Base-by-base conservation (phyloP, 2,797 vertebrate genomes). In the Alectoris magna region DNA sequence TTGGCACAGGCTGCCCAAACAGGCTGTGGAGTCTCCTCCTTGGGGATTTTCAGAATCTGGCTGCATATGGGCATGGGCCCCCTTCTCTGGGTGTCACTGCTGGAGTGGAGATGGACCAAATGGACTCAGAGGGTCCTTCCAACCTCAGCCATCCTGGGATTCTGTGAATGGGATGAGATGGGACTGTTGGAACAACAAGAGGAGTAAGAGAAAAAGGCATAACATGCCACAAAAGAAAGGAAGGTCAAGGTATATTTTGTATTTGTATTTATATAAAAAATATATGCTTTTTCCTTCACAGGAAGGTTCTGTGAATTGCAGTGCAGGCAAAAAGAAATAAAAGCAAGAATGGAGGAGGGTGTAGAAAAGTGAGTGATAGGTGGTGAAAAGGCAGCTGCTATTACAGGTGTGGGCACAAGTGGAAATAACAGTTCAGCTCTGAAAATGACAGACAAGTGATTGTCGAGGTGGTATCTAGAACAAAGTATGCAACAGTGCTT, bases 301-400 rank as follows among this genome's bases (percentile, higher is more conserved):
- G 24, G 26, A 27, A 90, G 36, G 84, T 90, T 87, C 22, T 8
- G 59, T 66, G 56, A 91, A 71, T 43, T 79, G 29, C 41, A 78
- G 27, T 46, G 15, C 39, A 92, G 60, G 17, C 17, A 60, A 48
- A 88, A 92, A 76, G 31, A 73, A 67, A 84, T 49, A 86, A 95
- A 94, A 88, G 74, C 39, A 84, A 38, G 22, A 73, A 70, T 19
- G 44, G 7, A 56, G 56, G 78, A 53, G 31, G 44, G 6, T 34
- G 11, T 82, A 84, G 48, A 82, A 84, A 83, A 82, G 9, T 74
- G 89, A 92, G 22, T 90, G 91, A 73, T 77, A 71, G 76, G 51
- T 64, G 60, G 27, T 91, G 74, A 79, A 95, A 94, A 94, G 48
- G 80, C 77, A 92, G 60, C 64, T 88, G 48, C 73, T 94, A 79